phyloP scores from a whole-genome alignment of 2,113 vertebrate genomes.

The Paedocypris sp. region DNA sequence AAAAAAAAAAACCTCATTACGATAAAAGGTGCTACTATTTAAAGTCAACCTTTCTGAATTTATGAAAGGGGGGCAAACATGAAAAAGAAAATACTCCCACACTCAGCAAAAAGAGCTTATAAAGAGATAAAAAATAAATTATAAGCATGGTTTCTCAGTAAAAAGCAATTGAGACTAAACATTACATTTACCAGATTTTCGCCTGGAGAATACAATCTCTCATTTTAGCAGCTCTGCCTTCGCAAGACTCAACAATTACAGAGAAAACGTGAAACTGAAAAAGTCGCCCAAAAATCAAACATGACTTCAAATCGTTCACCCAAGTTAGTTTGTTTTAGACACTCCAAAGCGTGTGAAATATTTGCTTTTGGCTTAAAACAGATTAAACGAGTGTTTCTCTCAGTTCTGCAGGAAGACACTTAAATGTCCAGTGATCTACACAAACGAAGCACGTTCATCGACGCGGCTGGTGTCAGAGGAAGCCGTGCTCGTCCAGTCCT shows the following conservation, averaged over 20 bases:
- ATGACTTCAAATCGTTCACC: no score
- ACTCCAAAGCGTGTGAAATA: no score
- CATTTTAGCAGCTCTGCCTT: background rate
- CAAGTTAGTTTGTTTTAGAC: no score
- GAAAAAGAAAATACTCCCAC: background rate
- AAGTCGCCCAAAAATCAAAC: background rate
- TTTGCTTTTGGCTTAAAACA: conserved; percentile 15
- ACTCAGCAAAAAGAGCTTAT: background rate
- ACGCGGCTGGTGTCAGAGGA: conserved; percentile 42
- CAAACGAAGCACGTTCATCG: background rate
- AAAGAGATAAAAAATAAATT: background rate
- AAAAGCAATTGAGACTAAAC: background rate
- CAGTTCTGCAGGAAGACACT: background rate
- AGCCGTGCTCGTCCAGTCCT: conserved; percentile 61
- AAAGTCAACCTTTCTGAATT: background rate
- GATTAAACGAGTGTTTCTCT: no score
- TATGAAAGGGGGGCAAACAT: background rate
- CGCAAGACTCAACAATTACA: background rate
- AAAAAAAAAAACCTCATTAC: background rate
- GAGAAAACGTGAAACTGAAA: background rate
- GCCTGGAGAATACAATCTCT: background rate
- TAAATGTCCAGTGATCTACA: background rate
- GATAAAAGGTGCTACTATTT: background rate
- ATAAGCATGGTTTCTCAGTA: background rate
- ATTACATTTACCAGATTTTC: conserved; percentile 3